Evolutionary conservation across 2,888 invertebrate genomes (phyloP).

Genomic region (Chorisops tibialis): DNA sequence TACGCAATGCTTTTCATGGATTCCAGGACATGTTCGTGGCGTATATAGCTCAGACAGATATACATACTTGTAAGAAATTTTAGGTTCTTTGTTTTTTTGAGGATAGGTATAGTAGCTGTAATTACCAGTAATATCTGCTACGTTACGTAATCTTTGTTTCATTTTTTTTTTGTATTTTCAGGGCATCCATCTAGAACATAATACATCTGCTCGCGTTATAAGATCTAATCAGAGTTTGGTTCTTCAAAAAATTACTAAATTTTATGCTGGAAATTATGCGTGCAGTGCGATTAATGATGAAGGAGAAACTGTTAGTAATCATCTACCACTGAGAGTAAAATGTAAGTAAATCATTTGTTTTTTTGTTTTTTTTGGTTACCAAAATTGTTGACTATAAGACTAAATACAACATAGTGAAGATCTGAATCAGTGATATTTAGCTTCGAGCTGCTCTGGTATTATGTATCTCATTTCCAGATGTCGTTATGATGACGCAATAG

Average conservation of each 20-base stretch:
- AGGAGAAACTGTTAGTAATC: slow-evolving; percentile 84
- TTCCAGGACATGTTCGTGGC: too few species aligned
- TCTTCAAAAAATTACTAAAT: slow-evolving; percentile 81
- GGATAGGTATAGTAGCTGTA: slow-evolving; percentile 6
- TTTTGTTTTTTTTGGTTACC: too few species aligned
- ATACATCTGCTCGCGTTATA: slow-evolving; percentile 81
- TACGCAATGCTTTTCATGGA: too few species aligned
- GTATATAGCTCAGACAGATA: too few species aligned
- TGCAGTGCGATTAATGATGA: slow-evolving; percentile 85
- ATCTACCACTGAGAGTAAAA: slow-evolving; percentile 79
- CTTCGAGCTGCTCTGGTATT: too few species aligned
- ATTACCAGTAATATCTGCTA: slow-evolving; percentile 9
- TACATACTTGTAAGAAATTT: too few species aligned
- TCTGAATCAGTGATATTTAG: too few species aligned
- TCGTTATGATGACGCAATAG: too few species aligned
- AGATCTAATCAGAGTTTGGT: slow-evolving; percentile 90
- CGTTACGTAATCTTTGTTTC: slow-evolving; percentile 12
- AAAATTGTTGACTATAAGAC: too few species aligned
- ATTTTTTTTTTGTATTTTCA: slow-evolving; percentile 46
- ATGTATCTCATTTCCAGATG: too few species aligned
- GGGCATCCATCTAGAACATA: slow-evolving; percentile 78
- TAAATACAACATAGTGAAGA: too few species aligned
- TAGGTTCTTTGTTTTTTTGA: too few species aligned
- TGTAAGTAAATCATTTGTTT: slow-evolving; percentile 66
- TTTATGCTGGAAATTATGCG: slow-evolving; percentile 81